A percentile compares a stretch with the other conserved stretches of the same genome.
These are phyloP conservation scores for Diuraphis noxia DNA, from an alignment of 1,140 invertebrate genomes.

Conservation along the genomic window DNA sequence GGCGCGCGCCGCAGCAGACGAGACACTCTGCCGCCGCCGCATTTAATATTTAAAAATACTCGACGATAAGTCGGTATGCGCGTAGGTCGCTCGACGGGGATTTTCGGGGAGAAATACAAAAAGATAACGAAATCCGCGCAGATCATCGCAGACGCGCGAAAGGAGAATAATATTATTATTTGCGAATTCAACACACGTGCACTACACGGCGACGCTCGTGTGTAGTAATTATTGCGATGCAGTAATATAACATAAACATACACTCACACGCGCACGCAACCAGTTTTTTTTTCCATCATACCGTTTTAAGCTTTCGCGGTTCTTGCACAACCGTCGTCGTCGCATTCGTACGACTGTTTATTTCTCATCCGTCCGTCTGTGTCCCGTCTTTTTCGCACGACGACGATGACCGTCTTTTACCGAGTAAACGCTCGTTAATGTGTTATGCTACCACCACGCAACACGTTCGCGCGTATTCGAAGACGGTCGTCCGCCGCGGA, in stretches of 20 bases:
- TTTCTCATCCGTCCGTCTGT: neutral
- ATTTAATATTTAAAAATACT: constrained; percentile 14
- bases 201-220: neutral
- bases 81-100: neutral
- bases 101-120: neutral
- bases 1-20: neutral
- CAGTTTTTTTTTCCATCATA: constrained; percentile 35
- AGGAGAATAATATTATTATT: neutral
- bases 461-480: neutral
- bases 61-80: neutral
- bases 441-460: neutral
- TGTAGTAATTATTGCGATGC: constrained; percentile 41
- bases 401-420: neutral
- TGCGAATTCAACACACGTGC: constrained; percentile 42
- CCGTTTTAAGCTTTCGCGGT: constrained; percentile 39
- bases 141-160: neutral
- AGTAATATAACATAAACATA: neutral
- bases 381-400: neutral
- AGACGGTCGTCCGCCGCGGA: neutral
- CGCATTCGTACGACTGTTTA: neutral
- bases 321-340: constrained; percentile 15
- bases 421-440: neutral
- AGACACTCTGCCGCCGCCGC: neutral
- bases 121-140: neutral
- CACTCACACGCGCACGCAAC: neutral